phyloP scores from a whole-genome alignment of 2,888 invertebrate species.

The Drosophila cyrtoloma region DNA sequence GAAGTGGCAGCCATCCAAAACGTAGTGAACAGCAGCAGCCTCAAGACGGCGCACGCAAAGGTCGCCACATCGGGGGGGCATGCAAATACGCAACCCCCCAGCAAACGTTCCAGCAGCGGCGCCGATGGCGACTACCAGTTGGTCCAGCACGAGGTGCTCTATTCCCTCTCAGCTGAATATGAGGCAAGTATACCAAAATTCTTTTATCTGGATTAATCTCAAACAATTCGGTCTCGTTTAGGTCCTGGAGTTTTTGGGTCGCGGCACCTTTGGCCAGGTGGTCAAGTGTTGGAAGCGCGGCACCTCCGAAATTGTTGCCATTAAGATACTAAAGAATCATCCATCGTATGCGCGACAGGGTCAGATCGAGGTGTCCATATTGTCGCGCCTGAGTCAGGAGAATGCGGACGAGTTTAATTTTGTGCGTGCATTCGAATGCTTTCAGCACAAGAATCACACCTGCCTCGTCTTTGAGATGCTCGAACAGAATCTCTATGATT shows the following conservation, averaged over 20 bases:
- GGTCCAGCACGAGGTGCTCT: constrained; percentile 99
- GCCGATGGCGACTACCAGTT: constrained; percentile 99
- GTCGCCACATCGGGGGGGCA: constrained; percentile 86
- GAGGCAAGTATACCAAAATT: constrained; percentile 81
- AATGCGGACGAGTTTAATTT: constrained; percentile 99
- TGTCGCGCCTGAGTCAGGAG: constrained; percentile 97
- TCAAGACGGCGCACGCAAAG: constrained; percentile 86
- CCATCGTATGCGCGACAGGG: constrained; percentile 99
- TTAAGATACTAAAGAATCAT: constrained; percentile 99
- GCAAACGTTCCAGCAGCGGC: constrained; percentile 91
- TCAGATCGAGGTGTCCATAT: constrained; percentile 99
- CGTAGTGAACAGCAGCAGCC: constrained; percentile 77
- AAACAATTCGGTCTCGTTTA: constrained; percentile 83
- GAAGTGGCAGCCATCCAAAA: constrained; percentile 40
- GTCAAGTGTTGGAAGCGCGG: constrained; percentile 99
- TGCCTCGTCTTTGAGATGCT: constrained; percentile 99
- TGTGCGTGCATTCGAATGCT: constrained; percentile 99
- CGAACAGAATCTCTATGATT: constrained; percentile 99
- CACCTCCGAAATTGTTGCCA: constrained; percentile 99
- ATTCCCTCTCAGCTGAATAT: constrained; percentile 98
- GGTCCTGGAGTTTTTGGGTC: constrained; percentile 99
- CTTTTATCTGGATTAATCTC: background rate
- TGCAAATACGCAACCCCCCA: constrained; percentile 87
- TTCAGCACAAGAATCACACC: constrained; percentile 99
- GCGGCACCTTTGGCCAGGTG: constrained; percentile 99